phyloP scores from a whole-genome alignment of 53 echinoderm and acorn worm genomes.

The Holothuria leucospilota region DNA sequence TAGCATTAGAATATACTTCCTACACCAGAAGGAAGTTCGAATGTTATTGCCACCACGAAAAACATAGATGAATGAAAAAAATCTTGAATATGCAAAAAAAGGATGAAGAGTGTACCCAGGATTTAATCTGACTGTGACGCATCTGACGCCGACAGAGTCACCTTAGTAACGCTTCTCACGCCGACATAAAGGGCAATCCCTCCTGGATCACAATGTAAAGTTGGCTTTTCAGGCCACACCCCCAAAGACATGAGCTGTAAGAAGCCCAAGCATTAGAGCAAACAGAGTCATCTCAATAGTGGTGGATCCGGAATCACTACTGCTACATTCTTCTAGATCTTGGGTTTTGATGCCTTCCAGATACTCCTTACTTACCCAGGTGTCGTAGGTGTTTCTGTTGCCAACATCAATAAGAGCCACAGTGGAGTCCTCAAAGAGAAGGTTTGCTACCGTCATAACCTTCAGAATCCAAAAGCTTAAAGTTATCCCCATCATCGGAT shows the following conservation, averaged over 20 bases:
- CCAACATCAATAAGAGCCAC: conserved; percentile 30
- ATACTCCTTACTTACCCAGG: not conserved
- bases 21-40: no score
- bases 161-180: not conserved
- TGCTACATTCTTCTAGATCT: not conserved
- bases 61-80: no score
- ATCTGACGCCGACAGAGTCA: no score
- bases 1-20: no score
- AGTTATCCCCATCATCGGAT: not conserved
- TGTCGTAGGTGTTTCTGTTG: not conserved
- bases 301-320: not conserved
- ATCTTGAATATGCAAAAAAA: no score
- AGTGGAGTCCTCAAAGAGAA: conserved; percentile 76
- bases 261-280: not conserved
- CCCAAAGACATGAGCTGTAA: not conserved
- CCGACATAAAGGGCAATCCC: conserved; percentile 35
- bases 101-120: no score
- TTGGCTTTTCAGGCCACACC: not conserved
- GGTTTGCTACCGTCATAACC: conserved; percentile 39
- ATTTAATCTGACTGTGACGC: no score
- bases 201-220: conserved; percentile 7
- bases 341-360: not conserved
- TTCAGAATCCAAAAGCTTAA: conserved; percentile 70
- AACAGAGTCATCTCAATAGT: conserved; percentile 6
- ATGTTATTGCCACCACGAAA: no score